Base-by-base conservation (phyloP, 2,797 vertebrate genomes). In the Orientallactaga sibirica region DNA sequence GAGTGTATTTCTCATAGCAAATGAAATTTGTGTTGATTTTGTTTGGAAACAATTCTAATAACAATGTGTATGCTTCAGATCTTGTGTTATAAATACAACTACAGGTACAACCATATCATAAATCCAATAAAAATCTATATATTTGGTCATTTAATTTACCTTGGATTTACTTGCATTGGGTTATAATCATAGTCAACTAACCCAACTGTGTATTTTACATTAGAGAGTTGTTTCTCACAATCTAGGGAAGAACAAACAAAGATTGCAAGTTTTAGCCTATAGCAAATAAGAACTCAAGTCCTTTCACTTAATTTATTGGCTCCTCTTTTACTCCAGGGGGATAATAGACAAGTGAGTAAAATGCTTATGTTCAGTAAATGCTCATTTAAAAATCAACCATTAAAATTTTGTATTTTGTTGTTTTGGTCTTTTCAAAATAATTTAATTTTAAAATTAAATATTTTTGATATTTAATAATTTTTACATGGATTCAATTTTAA, bases 391-490 rank as follows among this genome's bases (percentile, higher is more conserved):
- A 62, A 71, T 58, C n/a, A 64, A 27, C 25, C 29, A n/a, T 43
- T 92, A 67, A 80, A 80, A 66, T 58, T 68, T 64, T 67, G 25
- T 92, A 3, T 75, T 93, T 74, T 79, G 62, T 62, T 87, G 12
- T 64, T 87, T 48, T 22, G 68, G 19, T 62, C 55, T 25, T 90
- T 93, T 14, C 9, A 85, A 95, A 95, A 79, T 80, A 81, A 70
- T 66, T 78, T 66, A 37, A 27, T 27, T 85, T 89, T 91, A n/a
- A 37, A 76, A 74, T 55, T 58, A 74, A 64, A 74, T 64, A 43
- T 27, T 86, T 92, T 66, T 18, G 85, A 10, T 80, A 77, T 48
- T 84, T 86, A 15, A 37, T 48, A 94, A 88, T 71, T 61, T 62
- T 62, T 74, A 86, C 55, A 14, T 11, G 77, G 75, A 33, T 62